A percentile compares a stretch with the other conserved stretches of the same genome.
Evolutionary conservation across 2,797 vertebrate species (phyloP).

Genomic region (Dendrocincla tyrannina): DNA sequence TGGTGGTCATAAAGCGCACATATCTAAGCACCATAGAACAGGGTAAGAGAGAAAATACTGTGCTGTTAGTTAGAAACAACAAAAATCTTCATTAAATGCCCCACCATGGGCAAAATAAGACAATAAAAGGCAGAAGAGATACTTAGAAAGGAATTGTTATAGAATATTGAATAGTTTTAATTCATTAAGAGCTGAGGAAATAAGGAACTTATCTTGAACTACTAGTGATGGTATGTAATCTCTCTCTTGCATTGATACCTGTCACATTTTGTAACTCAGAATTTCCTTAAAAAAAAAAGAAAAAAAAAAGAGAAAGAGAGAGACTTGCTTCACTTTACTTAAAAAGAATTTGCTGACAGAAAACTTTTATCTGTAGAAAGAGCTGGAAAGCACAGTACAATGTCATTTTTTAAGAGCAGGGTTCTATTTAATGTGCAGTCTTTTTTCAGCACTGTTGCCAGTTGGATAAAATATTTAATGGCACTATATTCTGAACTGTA

Average conservation of each 20-base stretch:
- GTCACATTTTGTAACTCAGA: background rate
- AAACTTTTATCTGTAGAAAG: constrained; percentile 11
- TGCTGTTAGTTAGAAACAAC: background rate
- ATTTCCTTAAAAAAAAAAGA: background rate
- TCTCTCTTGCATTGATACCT: background rate
- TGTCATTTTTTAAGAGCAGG: background rate
- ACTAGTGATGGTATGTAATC: fast-evolving
- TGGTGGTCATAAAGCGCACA: background rate
- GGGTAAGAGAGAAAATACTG: background rate
- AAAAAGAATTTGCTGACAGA: constrained; percentile 23
- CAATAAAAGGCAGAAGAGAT: background rate
- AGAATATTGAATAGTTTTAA: background rate
- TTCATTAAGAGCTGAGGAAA: background rate
- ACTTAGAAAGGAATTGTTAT: background rate
- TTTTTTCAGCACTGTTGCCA: background rate
- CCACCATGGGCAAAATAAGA: background rate
- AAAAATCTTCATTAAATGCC: background rate
- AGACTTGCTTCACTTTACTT: background rate
- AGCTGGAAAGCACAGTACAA: background rate
- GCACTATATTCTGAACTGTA: constrained; percentile 1
- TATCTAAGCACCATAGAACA: background rate
- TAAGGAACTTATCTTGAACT: background rate
- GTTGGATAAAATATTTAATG: constrained; percentile 54
- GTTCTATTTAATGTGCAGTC: background rate
- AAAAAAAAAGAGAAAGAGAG: background rate